A percentile compares a stretch with the other conserved stretches of the same genome.
Evolutionary conservation across 2,797 vertebrate species (phyloP).

Genomic region (Chaetophractus vellerosus): DNA sequence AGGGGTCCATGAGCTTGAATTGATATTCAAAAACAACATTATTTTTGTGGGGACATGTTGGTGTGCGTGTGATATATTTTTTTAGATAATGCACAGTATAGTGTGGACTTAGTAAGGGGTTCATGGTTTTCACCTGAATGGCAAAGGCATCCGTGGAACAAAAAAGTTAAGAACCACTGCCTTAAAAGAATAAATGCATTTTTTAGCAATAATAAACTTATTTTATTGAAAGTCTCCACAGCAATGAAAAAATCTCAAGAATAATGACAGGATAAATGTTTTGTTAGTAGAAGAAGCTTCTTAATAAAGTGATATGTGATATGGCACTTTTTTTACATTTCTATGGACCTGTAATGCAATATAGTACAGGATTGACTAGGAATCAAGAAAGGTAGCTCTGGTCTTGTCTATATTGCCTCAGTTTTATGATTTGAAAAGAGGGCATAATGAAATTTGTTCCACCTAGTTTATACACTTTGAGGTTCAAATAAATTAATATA

Average conservation of each 20-base stretch:
- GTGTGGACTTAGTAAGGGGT: too few species aligned
- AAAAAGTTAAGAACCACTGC: too few species aligned
- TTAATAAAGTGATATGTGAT: slow-evolving; percentile 30
- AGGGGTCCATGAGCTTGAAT: too few species aligned
- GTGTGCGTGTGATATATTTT: too few species aligned
- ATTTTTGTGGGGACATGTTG: too few species aligned
- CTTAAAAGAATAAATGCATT: not conserved
- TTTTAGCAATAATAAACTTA: slow-evolving; percentile 26
- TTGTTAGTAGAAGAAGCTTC: slow-evolving; percentile 25
- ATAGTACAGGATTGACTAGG: not conserved
- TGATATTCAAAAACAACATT: too few species aligned
- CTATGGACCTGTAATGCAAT: not conserved
- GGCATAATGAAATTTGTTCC: not conserved
- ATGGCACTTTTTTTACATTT: slow-evolving; percentile 61
- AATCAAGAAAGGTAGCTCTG: slow-evolving; percentile 1
- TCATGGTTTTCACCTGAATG: too few species aligned
- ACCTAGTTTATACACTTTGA: not conserved
- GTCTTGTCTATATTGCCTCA: not conserved
- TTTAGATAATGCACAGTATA: too few species aligned
- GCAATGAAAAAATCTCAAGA: slow-evolving; percentile 43
- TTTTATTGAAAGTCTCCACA: slow-evolving; percentile 58
- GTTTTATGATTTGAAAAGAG: slow-evolving; percentile 40
- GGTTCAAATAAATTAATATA: slow-evolving; percentile 1
- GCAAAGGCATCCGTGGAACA: too few species aligned
- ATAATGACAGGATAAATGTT: not conserved